Evolutionary conservation across 1,140 invertebrate species (phyloP), one percentile per base, ranked within the genome.

Genomic region (Halesus radiatus): DNA sequence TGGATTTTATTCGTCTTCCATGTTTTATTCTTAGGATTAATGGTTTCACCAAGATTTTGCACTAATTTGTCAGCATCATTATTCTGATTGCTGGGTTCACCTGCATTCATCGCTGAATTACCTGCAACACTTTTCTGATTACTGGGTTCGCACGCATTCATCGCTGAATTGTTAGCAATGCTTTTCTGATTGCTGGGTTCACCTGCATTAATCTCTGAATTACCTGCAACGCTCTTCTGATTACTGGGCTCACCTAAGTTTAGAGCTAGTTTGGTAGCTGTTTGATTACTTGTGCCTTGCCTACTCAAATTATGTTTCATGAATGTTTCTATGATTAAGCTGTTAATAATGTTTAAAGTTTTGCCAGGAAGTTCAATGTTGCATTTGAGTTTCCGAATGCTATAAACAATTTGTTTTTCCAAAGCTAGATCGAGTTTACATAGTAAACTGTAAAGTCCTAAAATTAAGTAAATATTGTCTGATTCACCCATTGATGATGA

Each of bases 401-500:
- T 45, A 22, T 10, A 15, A 53, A 72, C 52, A 1, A 72, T 72
- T 26, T 72, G 68, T 52, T 72, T 72, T 15, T 72, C 45, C 45
- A 72, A 72, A 22, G 52, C 53, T 26, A 13, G 15, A 72, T 72
- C 68, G 2, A 72, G 22, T 72, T 72, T 72, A 53, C 68, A 72
- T 23, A 72, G 26, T 16, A 72, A 72, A 20, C 18, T 72, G 18
- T 72, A 72, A 15, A 72, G 26, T 52, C 45, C 68, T 52, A 72
- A 52, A 53, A 72, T 72, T 53, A 72, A 52, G 45, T 72, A 29
- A 18, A 72, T 52, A 26, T 72, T 53, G 50, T 72, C 68, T 15
- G 68, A 26, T 20, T 72, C 68, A 15, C 1, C 6, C 13, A 72
- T 22, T 4, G 68, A 54, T 29, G 18, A 23, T 15, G 68, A 72